A percentile compares a stretch with the other conserved stretches of the same genome.
Evolutionary conservation across 1,140 invertebrate genomes (phyloP).

Genomic region (Zaprionus camerounensis): DNA sequence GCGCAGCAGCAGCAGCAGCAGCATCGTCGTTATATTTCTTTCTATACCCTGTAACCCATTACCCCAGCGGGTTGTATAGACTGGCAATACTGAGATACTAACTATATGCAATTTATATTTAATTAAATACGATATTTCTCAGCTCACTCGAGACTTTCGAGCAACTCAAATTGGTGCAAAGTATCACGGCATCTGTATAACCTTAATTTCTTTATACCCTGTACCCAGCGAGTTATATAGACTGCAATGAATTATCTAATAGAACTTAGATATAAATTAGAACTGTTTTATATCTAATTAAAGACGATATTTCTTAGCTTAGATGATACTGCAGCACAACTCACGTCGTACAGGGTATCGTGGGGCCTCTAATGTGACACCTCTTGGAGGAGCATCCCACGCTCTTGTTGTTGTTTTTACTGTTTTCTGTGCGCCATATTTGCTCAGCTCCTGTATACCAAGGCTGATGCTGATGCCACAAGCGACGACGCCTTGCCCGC

Average conservation of each 20-base stretch:
- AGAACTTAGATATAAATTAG: background rate
- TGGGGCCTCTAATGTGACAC: background rate
- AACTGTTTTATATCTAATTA: background rate
- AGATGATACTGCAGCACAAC: background rate
- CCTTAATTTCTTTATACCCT: background rate
- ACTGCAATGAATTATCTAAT: background rate
- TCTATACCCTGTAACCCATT: background rate
- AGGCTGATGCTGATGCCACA: constrained; percentile 12
- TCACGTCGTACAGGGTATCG: background rate
- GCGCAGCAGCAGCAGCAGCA: constrained; percentile 7
- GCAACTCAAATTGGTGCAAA: background rate
- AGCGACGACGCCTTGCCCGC: background rate
- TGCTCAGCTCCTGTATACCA: constrained; percentile 47
- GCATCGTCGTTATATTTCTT: constrained; percentile 19
- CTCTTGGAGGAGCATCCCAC: background rate
- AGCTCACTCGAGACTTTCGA: background rate
- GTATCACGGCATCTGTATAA: background rate
- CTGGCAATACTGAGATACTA: background rate
- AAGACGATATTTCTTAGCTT: background rate
- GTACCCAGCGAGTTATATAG: background rate
- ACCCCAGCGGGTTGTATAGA: background rate
- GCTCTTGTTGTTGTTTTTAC: background rate
- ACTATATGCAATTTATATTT: background rate
- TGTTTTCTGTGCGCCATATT: constrained; percentile 44
- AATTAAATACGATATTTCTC: background rate